Evolutionary conservation across 2,888 invertebrate species (phyloP), one percentile per base, ranked within the genome.

Genomic region (Thymelicus sylvestris): DNA sequence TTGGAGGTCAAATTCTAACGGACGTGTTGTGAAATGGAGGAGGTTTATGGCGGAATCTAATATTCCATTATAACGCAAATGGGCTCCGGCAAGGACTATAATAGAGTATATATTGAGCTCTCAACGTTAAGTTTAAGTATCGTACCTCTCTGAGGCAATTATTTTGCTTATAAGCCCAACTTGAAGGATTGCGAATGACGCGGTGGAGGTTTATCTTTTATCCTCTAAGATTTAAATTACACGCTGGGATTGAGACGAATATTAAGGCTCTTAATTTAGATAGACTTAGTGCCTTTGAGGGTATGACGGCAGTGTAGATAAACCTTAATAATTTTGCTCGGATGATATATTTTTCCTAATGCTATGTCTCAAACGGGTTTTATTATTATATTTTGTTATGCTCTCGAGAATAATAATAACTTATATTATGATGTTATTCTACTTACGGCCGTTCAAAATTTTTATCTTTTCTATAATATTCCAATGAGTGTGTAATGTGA

Each of bases 51-150:
- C 79, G 76, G 82, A 86, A 89, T 91, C 86, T 90, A 90, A 91
- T 90, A 90, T 90, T 91, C 89, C 85, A 90, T 90, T 90, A 88
- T 86, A 83, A 86, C 79, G 79, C 79, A 82, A 86, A 86, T 83
- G 79, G 81, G 81, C 80, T 81, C 79, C 79, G 83, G 84, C 84
- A 86, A 86, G 85, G 76, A 78, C 84, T 76, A 77, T 88, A 86
- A 88, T 87, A 78, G 82, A 87, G 86, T 85, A 80, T 83, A 83
- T 83, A 81, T 85, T 74, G 78, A 78, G 78, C 78, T 76, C 80
- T 80, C 74, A 74, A 78, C 74, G 77, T 78, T 77, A 79, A 76
- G 72, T 74, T 79, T 76, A 78, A 78, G 78, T 74, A 64, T 68
- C 72, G 70, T 70, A 66, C 50, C 67, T 62, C 65, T 68, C 68